These are phyloP conservation scores for Ctenosaura bakeri DNA, from an alignment of 2,797 vertebrate genomes.

Conservation along the genomic window DNA sequence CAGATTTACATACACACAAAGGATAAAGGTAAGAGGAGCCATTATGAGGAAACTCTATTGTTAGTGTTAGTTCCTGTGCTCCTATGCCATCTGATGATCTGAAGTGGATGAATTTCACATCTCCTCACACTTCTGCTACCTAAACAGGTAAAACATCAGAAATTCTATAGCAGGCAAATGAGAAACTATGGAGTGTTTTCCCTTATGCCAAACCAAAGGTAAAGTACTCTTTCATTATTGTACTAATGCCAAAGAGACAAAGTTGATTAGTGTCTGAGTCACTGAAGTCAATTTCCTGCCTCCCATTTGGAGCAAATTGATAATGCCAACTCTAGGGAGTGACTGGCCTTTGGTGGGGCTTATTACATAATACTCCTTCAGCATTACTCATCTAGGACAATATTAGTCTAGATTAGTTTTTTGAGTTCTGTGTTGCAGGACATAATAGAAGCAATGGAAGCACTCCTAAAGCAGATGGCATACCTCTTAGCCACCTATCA, in stretches of 20 bases:
- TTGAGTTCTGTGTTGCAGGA: not conserved
- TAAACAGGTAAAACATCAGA: not conserved
- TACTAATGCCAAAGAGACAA: conserved; percentile 7
- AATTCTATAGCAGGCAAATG: not conserved
- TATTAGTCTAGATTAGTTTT: not conserved
- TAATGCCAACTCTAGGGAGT: not conserved
- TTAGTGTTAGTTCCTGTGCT: not conserved
- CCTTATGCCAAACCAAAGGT: not conserved
- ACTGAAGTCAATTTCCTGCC: not conserved
- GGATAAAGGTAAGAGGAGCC: not conserved
- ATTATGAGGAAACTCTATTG: not conserved
- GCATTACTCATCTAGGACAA: not conserved
- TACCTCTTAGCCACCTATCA: too few species aligned
- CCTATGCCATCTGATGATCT: not conserved
- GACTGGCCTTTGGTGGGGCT: not conserved
- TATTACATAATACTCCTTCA: not conserved
- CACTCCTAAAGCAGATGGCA: not conserved
- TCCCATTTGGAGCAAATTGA: not conserved
- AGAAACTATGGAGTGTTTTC: not conserved
- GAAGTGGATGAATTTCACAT: not conserved
- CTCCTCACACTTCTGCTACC: not conserved
- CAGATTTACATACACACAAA: not conserved
- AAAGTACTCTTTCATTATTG: not conserved
- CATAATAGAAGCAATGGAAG: not conserved
- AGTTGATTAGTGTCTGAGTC: not conserved